Base-by-base conservation (phyloP, 2,797 vertebrate genomes). In the Urocyon cinereoargenteus region DNA sequence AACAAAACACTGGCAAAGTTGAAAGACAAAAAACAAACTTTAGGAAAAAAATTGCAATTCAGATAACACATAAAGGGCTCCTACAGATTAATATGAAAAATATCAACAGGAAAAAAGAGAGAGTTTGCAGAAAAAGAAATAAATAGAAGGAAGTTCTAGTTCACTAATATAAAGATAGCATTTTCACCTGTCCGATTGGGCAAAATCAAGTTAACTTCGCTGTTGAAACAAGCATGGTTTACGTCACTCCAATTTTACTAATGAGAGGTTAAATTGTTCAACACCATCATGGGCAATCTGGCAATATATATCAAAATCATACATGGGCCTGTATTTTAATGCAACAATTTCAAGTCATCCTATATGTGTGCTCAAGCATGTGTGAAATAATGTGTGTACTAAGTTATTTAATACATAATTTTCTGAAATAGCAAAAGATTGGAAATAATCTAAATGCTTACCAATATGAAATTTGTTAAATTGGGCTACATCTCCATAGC, bases 111-210 rank as follows among this genome's bases (percentile, higher is more conserved):
- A 18, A 51, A 68, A 88, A 68, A 84, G 64, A 34, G 22, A 66
- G 5, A 77, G 36, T 89, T 53, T 84, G 10, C 22, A 72, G 55
- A 79, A 62, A 96, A 90, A 88, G 21, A 70, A 84, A 93, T 3
- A 88, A 83, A 59, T 26, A 22, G 16, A 21, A 14, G n/a, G 36
- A 91, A 36, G 49, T 34, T 73, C 81, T 22, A 21, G 3, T 26
- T 70, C 18, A 34, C 34, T 51, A 5, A 2, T 15, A 59, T 64
- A 16, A 70, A 93, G 53, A 14, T 55, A 18, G 5, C 34, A 21
- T 75, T 51, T 90, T 36, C 36, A 73, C 8, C 36, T 36, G 51
- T 11, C 21, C 51, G 15, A 66, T 0, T n/a, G n/a, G 57, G 31
- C 51, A 93, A 51, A 5, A 51, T 4, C 14, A 24, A n/a, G 49